phyloP scores from a whole-genome alignment of 1,140 invertebrate species.

The Drosophila fuyamai region DNA sequence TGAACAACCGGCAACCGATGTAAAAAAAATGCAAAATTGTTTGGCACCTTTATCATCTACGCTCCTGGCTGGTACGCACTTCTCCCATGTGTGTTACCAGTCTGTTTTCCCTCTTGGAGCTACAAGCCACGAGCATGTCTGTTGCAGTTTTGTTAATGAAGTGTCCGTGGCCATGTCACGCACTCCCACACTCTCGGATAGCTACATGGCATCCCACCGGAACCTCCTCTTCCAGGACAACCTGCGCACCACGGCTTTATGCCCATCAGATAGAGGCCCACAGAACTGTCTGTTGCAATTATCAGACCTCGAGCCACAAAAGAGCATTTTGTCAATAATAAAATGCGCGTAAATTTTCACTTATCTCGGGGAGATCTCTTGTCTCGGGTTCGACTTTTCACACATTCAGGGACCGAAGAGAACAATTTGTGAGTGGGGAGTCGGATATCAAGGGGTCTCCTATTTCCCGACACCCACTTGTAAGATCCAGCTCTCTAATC shows the following conservation, averaged over 20 bases:
- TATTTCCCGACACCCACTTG: conserved; percentile 41
- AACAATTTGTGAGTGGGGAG: conserved; percentile 11
- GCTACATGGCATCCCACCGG: conserved; percentile 3
- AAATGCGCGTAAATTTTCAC: conserved; percentile 49
- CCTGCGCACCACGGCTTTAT: conserved; percentile 25
- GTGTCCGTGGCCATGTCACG: conserved; percentile 51
- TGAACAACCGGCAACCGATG: neutral
- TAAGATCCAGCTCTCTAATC: conserved; percentile 14
- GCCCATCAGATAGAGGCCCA: conserved; percentile 47
- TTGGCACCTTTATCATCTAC: conserved; percentile 14
- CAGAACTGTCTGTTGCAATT: conserved; percentile 34
- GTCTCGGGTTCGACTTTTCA: conserved; percentile 62
- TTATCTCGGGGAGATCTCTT: conserved; percentile 26
- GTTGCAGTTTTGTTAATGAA: conserved; percentile 58
- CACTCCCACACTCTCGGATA: conserved; percentile 32
- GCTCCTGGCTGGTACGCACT: conserved; percentile 18
- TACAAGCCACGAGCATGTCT: neutral
- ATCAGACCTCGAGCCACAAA: conserved; percentile 22
- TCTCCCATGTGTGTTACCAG: conserved; percentile 17
- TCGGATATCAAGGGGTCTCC: conserved; percentile 39
- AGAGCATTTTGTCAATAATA: conserved; percentile 55
- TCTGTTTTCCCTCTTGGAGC: neutral
- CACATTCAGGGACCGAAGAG: conserved; percentile 38
- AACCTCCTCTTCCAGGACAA: conserved; percentile 13
- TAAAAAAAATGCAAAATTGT: conserved; percentile 1